Percentiles rank a stretch among this genome's conserved stretches.
Conservation (phyloP, 2,113 vertebrate species). For the Meriones unguiculatus region DNA sequence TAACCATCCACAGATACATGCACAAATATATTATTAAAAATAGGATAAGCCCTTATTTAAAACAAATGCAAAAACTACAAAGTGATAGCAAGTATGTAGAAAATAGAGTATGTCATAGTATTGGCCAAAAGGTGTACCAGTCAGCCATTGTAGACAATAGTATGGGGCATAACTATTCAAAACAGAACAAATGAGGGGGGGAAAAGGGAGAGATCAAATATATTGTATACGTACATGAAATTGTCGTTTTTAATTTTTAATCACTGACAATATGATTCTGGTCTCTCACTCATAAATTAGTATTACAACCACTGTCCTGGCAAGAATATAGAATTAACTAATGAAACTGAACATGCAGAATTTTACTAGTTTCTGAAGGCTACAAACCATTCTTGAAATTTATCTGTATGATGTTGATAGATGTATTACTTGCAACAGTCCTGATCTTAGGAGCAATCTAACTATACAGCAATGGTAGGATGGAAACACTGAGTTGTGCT, state of each 20-base stretch:
- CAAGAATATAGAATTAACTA: background rate
- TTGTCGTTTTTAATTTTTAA: background rate
- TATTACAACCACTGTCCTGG: background rate
- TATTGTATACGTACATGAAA: background rate
- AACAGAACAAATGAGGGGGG: background rate
- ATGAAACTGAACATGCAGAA: background rate
- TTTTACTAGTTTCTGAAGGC: background rate
- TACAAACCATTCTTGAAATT: background rate
- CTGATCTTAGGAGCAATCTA: background rate
- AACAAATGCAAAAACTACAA: background rate
- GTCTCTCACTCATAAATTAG: background rate
- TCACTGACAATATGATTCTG: background rate
- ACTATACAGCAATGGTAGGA: background rate
- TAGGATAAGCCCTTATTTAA: background rate
- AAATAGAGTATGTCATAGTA: background rate
- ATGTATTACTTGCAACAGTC: background rate
- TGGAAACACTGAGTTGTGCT: background rate
- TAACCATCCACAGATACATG: background rate
- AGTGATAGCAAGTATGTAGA: background rate
- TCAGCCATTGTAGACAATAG: background rate
- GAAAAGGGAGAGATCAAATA: background rate
- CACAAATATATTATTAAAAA: background rate
- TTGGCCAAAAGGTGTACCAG: background rate
- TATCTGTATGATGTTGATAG: background rate
- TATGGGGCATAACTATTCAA: background rate